Base-by-base conservation (phyloP, 1,140 invertebrate genomes). In the Heliconius eleuchia region DNA sequence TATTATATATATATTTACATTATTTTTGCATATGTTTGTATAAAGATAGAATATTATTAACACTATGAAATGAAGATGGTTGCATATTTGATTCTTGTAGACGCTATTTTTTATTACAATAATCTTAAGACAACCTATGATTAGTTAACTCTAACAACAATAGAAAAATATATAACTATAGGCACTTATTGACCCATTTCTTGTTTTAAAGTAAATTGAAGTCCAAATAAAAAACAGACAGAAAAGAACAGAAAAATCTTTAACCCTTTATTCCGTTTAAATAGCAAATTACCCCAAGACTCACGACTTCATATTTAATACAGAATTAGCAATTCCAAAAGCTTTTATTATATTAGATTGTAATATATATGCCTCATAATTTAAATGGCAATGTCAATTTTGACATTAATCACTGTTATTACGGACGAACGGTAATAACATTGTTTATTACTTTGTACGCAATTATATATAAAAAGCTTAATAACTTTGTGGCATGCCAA, bases 381-480 rank as follows among this genome's bases (percentile, higher is more conserved):
- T 66, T 66, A 30, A 66, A 30, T 23, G 30, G n/a, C 60, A 30
- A 66, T 30, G 23, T 66, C 60, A 66, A 66, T 66, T 66, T 30
- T 66, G 60, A 66, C 60, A 16, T 1, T 66, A 66, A 66, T 66
- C 27, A 30, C 60, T 23, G 27, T 66, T 66, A 66, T 66, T 66
- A 66, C 23, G 3, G 60, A 66, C 23, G 60, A 27, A 66, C 60
- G 3, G 60, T 66, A 66, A 66, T 30, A 30, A 16, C 27, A 66
- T 66, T 30, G 16, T 66, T 66, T 66, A 66, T 66, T 66, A 66
- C 60, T 66, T 30, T 13, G 60, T 66, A 30, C 13, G 60, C 27
- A 66, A 30, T 30, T 66, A 30, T 66, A 30, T 66, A 30, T 66
- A 66, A 66, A 66, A 66, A 66, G 60, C 13, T 66, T 66, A 66